Evolutionary conservation across 2,113 vertebrate species (phyloP), one percentile per base, ranked within the genome.

Genomic region (Paramormyrops kingsleyae): DNA sequence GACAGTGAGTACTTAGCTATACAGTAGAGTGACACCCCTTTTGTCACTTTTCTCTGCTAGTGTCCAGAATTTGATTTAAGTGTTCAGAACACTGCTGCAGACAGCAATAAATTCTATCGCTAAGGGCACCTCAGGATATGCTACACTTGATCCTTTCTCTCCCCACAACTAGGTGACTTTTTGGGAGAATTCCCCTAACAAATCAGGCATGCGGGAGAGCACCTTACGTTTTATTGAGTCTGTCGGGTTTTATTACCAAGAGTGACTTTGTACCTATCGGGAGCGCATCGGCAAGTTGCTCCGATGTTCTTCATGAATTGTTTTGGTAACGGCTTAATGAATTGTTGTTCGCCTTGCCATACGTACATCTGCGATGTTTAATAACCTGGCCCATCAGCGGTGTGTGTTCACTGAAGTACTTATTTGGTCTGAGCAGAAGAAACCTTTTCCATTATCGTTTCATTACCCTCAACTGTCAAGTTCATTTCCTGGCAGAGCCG

Each of bases 261-360:
- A 42, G 27, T 53, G 62, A 6, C 50, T 27, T 89, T 87, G 87
- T 21, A 42, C 27, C 39, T 52, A n/a, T 87, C 87, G 62, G 87
- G 56, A 35, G 35, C n/a, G 27, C 62, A 83, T 47, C 6, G 53
- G 17, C 77, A 19, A 87, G 88, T 50, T 62, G 24, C 44, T 62
- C 77, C 35, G 31, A 80, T 88, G 77, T 90, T 91, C 50, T 85
- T 62, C 87, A 42, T 85, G 46, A 89, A 59, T 47, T 83, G 42
- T 89, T 90, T 83, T 62, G 50, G 83, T 90, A 77, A 88, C 70
- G 62, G 24, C 56, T 74, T 80, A 87, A 90, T 87, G 6, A 88
- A 89, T 89, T 47, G 83, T 27, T 88, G 46, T 83, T 62, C 88
- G 49, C 52, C 87, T 91, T 27, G 35, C 49, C 52, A 17, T 86